Conservation (phyloP, 1,140 invertebrate genomes). For the Plutomurus gul region DNA sequence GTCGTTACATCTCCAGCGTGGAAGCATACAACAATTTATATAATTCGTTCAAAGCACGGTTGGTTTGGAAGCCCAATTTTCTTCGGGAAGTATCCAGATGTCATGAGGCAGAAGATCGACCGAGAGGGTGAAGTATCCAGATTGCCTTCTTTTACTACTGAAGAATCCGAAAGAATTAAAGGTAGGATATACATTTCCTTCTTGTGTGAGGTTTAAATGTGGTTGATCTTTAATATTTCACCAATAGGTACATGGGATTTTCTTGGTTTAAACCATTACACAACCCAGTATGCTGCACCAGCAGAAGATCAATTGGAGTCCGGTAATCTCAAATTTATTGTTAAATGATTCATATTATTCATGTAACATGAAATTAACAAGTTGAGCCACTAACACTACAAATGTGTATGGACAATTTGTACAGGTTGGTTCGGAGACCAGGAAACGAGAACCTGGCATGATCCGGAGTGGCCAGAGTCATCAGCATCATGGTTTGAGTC, state of each 20-base stretch:
- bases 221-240: not conserved
- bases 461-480: not conserved
- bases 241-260: slow-evolving; percentile 41
- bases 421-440: slow-evolving; percentile 9
- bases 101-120: slow-evolving; percentile 49
- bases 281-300: not conserved
- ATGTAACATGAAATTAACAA: not conserved
- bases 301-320: not conserved
- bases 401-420: not conserved
- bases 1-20: no score
- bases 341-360: no score
- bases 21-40: no score
- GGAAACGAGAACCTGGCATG: not conserved
- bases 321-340: no score
- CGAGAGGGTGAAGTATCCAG: slow-evolving; percentile 36
- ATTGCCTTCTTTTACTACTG: slow-evolving; percentile 44
- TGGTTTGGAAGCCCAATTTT: slow-evolving; percentile 62
- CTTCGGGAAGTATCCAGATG: slow-evolving; percentile 55
- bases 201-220: not conserved
- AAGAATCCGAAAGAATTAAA: slow-evolving; percentile 59
- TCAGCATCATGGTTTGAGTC: slow-evolving; percentile 8
- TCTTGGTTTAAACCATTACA: slow-evolving; percentile 46
- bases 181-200: slow-evolving; percentile 56
- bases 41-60: slow-evolving; percentile 36
- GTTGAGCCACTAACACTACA: no score